Evolutionary conservation across 2,797 vertebrate species (phyloP).

Genomic region (Siniperca scherzeri): DNA sequence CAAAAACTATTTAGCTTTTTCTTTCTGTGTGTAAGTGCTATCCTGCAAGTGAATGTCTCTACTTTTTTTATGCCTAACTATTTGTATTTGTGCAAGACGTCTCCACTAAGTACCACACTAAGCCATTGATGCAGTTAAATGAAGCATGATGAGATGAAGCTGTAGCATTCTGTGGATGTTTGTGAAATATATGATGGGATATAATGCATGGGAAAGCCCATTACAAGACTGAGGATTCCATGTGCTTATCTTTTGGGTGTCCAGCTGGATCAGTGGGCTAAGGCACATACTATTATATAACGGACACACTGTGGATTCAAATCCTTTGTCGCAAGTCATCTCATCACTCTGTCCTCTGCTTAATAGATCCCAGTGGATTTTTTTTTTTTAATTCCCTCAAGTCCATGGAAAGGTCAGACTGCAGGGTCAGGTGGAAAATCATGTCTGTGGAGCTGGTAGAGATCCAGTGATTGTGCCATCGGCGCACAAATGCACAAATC

Average conservation of each 20-base stretch:
- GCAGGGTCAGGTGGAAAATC: constrained; percentile 8
- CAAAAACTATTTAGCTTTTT: not conserved
- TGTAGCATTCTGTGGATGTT: constrained; percentile 5
- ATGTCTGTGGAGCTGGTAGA: not conserved
- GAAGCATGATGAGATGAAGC: constrained; percentile 7
- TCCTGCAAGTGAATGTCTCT: not conserved
- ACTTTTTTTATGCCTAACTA: not conserved
- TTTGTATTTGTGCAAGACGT: not conserved
- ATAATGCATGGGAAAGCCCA: constrained; percentile 39
- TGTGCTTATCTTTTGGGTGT: constrained; percentile 59
- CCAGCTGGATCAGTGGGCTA: constrained; percentile 66
- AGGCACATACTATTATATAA: constrained; percentile 71
- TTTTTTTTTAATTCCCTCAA: not conserved
- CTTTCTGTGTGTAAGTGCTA: not conserved
- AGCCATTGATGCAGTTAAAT: not conserved
- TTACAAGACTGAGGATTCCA: constrained; percentile 40
- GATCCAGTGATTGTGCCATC: not conserved
- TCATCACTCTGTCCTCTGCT: constrained; percentile 35
- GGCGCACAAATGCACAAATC: too few relatives aligned
- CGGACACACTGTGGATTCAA: constrained; percentile 51
- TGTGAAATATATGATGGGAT: constrained; percentile 20
- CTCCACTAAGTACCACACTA: not conserved
- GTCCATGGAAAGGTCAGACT: constrained; percentile 6
- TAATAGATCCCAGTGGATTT: constrained; percentile 14
- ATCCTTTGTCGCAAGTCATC: constrained; percentile 55